These are phyloP conservation scores for Prochilodus magdalenae DNA, from an alignment of 2,113 vertebrate genomes.

Conservation along the genomic window DNA sequence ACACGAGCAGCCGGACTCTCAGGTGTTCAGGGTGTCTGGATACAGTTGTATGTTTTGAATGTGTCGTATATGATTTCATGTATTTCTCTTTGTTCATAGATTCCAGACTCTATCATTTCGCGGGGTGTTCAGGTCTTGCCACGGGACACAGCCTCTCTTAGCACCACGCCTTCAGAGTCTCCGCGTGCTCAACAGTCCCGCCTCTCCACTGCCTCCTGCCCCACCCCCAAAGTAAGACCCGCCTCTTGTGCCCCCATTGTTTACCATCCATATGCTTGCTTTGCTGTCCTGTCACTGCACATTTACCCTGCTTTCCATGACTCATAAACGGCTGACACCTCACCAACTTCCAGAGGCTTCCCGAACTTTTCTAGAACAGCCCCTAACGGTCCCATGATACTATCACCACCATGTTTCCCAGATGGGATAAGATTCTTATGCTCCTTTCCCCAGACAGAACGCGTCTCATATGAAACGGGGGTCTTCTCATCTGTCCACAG, in stretches of 20 bases:
- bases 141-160: constrained; percentile 97
- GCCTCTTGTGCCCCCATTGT: background rate
- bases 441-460: too few species aligned
- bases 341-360: too few species aligned
- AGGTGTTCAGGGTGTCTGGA: too few species aligned
- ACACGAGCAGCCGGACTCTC: too few species aligned
- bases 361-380: too few species aligned
- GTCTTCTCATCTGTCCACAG: too few species aligned
- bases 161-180: constrained; percentile 98
- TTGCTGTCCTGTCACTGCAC: constrained; percentile 59
- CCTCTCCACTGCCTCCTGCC: constrained; percentile 97
- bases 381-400: too few species aligned
- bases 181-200: constrained; percentile 97
- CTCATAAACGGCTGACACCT: constrained; percentile 12
- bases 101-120: constrained; percentile 98
- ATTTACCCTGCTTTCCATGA: constrained; percentile 17
- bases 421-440: too few species aligned
- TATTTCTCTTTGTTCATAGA: constrained; percentile 72
- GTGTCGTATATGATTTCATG: background rate
- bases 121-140: constrained; percentile 98
- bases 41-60: background rate
- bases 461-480: too few species aligned
- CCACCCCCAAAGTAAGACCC: constrained; percentile 96
- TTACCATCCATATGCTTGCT: background rate
- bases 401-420: too few species aligned